Conservation (phyloP, 2,888 invertebrate genomes). For the Drosophila mimetica region DNA sequence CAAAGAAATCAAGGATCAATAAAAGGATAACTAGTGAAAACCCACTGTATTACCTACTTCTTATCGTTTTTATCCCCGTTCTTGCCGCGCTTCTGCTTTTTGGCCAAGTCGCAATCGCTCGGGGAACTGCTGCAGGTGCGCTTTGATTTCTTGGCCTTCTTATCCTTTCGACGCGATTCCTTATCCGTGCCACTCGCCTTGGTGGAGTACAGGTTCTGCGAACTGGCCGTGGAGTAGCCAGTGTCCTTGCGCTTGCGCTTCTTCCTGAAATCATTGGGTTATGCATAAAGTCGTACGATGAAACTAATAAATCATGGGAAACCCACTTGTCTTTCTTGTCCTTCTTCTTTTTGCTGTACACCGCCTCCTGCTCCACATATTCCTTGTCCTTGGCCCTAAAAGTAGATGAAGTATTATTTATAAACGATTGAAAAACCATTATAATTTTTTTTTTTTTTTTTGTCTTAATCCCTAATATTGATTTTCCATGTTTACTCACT, state of each 20-base stretch:
- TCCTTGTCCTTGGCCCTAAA: constrained; percentile 78
- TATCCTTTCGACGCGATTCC: constrained; percentile 81
- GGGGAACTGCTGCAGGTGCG: constrained; percentile 77
- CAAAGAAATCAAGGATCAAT: neutral
- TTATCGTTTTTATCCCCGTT: constrained; percentile 79
- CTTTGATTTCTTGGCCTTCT: constrained; percentile 81
- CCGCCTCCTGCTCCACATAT: constrained; percentile 78
- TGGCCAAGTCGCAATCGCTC: constrained; percentile 77
- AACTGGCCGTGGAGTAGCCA: constrained; percentile 89
- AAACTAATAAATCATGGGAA: fast-evolving
- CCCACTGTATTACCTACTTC: constrained; percentile 68
- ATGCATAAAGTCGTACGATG: neutral
- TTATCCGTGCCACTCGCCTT: constrained; percentile 74
- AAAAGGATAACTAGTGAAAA: neutral
- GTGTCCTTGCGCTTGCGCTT: constrained; percentile 86
- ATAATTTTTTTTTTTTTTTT: too few species aligned
- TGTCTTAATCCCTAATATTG: too few species aligned
- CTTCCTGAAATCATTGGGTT: constrained; percentile 54
- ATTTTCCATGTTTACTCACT: constrained; percentile 54
- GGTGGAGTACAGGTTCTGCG: constrained; percentile 85
- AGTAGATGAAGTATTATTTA: neutral
- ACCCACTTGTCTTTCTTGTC: constrained; percentile 79
- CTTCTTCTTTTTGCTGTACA: constrained; percentile 75
- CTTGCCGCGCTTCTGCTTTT: constrained; percentile 78
- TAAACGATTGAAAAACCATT: too few species aligned